Evolutionary conservation across 2,797 vertebrate genomes (phyloP).

Genomic region (Falco rusticolus): DNA sequence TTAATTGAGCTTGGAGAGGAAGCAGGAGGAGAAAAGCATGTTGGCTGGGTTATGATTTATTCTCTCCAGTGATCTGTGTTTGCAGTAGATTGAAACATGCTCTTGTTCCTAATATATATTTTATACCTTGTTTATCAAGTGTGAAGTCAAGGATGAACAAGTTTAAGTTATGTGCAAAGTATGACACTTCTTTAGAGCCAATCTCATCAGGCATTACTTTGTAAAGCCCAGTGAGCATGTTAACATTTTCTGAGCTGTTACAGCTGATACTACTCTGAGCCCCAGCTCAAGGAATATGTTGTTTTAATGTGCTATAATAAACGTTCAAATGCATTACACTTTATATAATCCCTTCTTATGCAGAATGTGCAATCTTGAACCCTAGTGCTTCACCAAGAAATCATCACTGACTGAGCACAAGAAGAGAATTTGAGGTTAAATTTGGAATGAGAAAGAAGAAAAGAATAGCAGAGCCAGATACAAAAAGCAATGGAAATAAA

Average conservation of each 20-base stretch:
- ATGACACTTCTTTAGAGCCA: background rate
- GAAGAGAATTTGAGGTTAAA: background rate
- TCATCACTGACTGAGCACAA: background rate
- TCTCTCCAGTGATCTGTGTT: constrained; percentile 7
- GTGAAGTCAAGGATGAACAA: constrained; percentile 11
- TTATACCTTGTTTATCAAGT: constrained; percentile 23
- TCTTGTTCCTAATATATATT: constrained; percentile 16
- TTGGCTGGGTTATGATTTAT: constrained; percentile 44
- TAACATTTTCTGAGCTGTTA: background rate
- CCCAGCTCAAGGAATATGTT: background rate
- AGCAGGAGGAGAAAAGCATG: background rate
- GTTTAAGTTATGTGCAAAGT: background rate
- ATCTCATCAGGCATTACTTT: background rate
- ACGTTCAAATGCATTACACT: background rate
- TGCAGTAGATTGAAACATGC: background rate
- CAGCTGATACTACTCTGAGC: background rate
- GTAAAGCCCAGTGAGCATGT: background rate
- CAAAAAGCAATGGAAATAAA: background rate
- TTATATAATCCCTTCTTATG: background rate
- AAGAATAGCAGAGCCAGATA: background rate
- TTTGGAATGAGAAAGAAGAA: background rate
- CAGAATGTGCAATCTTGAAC: background rate
- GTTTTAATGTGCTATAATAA: background rate
- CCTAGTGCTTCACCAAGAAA: background rate
- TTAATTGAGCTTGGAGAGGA: constrained; percentile 55